Evolutionary conservation across 1,140 invertebrate species (phyloP).

Genomic region (Helicoverpa zea): DNA sequence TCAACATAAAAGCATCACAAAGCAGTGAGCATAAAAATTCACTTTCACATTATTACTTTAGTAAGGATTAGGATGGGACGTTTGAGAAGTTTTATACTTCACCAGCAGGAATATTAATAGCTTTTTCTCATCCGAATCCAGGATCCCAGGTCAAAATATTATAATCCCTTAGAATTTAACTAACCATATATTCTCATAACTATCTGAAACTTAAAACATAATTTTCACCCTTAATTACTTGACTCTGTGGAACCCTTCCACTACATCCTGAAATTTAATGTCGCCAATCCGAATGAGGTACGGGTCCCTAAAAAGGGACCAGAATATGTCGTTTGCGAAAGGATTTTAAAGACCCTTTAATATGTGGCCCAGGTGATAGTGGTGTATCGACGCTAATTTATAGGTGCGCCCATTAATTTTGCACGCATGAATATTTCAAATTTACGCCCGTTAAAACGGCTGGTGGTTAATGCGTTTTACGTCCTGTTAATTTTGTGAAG

Average conservation of each 20-base stretch:
- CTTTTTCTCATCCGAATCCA: neutral
- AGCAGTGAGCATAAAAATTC: too few relatives aligned
- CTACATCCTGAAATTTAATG: constrained; percentile 40
- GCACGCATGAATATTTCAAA: constrained; percentile 36
- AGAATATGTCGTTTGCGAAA: constrained; percentile 44
- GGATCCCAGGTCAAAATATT: neutral
- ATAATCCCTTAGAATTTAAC: constrained; percentile 13
- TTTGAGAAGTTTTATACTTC: neutral
- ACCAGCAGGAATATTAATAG: neutral
- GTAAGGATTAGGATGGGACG: too few relatives aligned
- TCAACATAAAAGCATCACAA: too few relatives aligned
- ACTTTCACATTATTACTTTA: too few relatives aligned
- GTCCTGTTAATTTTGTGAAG: constrained; percentile 41
- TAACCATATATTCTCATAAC: constrained; percentile 21
- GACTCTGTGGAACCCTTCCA: constrained; percentile 11
- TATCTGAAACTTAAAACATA: constrained; percentile 35
- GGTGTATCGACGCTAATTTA: constrained; percentile 45
- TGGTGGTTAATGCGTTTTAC: constrained; percentile 44
- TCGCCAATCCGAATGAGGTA: constrained; percentile 32
- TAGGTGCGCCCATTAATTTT: constrained; percentile 32
- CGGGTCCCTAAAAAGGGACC: constrained; percentile 37
- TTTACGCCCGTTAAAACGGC: constrained; percentile 20
- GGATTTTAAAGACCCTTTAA: constrained; percentile 45
- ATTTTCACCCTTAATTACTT: constrained; percentile 40
- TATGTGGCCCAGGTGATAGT: constrained; percentile 45